Base-by-base conservation (phyloP, 2,797 vertebrate species). In the Fratercula arctica region DNA sequence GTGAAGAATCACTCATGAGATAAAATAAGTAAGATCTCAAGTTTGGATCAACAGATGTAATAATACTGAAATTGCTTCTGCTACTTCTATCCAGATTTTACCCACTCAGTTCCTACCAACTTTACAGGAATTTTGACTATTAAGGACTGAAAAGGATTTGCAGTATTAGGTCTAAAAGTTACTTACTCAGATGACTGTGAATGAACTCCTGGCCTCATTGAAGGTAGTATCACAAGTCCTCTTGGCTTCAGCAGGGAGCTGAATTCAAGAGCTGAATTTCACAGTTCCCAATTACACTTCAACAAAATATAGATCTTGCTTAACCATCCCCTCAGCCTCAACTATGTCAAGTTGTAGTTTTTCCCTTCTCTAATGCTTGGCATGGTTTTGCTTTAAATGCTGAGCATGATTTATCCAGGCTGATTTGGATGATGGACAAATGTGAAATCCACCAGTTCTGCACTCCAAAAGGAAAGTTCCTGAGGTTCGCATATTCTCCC, bases 361-460 rank as follows among this genome's bases (percentile, higher is more conserved):
- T 81, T 50, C 21, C 16, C n/a, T 88, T 23, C 51, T 72, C 29
- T 74, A 72, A 45, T 43, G 14, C n/a, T 82, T 90, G 43, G 69
- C 72, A 66, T 84, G 41, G 21, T 78, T 87, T 94, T 95, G 61
- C 70, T 93, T 83, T 96, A 92, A 95, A 87, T 1, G 5, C 59
- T 57, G 73, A 76, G 10, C 35, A 19, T 86, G n/a, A 48, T 81
- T 93, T 95, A 81, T 93, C 46, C 61, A 86, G 73, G 28, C 54
- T 83, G 31, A 70, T 64, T 86, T 75, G 48, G 43, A 63, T 79
- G 48, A 63, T 64, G 35, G 37, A 80, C 83, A 84, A 84, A 75
- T 60, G 46, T 68, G 43, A 94, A 94, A 85, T 86, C 43, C 39
- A 54, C 43, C 13, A 45, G 29, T 87, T 87, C 57, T 75, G 23